phyloP scores from a whole-genome alignment of 2,888 invertebrate genomes.

The Drosophila affinis region DNA sequence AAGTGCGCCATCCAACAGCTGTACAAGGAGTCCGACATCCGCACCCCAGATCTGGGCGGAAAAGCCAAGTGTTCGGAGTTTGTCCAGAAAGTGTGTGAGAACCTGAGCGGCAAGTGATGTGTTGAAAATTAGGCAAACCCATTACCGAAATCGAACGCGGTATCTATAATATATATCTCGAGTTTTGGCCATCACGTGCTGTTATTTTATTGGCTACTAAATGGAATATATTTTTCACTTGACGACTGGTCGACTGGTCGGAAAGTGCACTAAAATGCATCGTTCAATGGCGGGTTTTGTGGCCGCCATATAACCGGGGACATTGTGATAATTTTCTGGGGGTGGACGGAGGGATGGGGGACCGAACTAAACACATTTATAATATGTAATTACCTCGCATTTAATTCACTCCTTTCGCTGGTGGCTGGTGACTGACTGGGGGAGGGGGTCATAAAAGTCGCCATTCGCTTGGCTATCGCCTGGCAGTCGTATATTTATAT shows the following conservation, averaged over 20 bases:
- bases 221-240: not conserved
- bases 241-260: not conserved
- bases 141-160: not conserved
- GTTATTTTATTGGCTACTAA: not conserved
- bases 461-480: conserved; percentile 56
- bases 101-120: not conserved
- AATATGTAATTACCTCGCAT: conserved; percentile 63
- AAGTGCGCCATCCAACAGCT: conserved; percentile 91
- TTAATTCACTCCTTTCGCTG: conserved; percentile 57
- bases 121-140: not conserved
- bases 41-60: conserved; percentile 96
- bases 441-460: conserved; percentile 55
- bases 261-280: not conserved
- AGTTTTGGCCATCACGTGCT: not conserved
- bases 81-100: conserved; percentile 89
- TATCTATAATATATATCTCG: not conserved
- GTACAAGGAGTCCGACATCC: conserved; percentile 92
- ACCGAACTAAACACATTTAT: conserved; percentile 49
- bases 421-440: not conserved
- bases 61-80: conserved; percentile 92
- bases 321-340: conserved; percentile 32
- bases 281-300: not conserved
- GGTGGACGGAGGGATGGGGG: not conserved
- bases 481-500: conserved; percentile 65
- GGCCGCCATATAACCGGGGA: not conserved